Conservation (phyloP, 2,797 vertebrate species). For the Chlorospingus semifuscus region DNA sequence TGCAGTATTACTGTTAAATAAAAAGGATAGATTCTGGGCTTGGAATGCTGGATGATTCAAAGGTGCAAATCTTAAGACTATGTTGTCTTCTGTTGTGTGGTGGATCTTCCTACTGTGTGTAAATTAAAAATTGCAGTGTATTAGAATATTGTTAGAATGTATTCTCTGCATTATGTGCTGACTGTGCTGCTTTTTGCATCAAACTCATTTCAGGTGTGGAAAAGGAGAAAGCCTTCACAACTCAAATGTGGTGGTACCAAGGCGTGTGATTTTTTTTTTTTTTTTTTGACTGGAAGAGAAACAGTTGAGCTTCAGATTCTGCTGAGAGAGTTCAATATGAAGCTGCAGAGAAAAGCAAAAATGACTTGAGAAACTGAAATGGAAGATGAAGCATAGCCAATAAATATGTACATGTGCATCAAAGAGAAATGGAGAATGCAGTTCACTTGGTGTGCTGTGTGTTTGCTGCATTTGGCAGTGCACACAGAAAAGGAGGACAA, state of each 20-base stretch:
- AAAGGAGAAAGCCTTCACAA: background rate
- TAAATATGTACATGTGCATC: background rate
- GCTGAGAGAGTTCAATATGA: background rate
- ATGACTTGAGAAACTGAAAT: background rate
- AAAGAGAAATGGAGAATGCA: background rate
- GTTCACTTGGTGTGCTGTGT: background rate
- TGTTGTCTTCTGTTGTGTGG: background rate
- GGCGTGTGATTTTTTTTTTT: background rate
- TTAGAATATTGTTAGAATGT: background rate
- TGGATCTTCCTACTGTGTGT: background rate
- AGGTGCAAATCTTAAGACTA: background rate
- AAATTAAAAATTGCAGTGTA: background rate
- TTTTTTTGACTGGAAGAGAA: background rate
- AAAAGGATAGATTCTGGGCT: background rate
- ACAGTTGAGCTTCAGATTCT: background rate
- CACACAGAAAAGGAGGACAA: background rate
- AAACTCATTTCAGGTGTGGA: slow-evolving; percentile 26
- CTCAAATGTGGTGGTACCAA: background rate
- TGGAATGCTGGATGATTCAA: background rate
- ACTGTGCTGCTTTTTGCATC: slow-evolving; percentile 13
- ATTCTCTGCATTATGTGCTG: background rate
- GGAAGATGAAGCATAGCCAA: background rate
- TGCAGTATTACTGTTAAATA: background rate
- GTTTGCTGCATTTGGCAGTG: background rate
- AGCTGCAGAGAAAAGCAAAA: background rate